A percentile compares a stretch with the other conserved stretches of the same genome.
Evolutionary conservation across 1,140 invertebrate species (phyloP).

Genomic region (Cydia pomonella): DNA sequence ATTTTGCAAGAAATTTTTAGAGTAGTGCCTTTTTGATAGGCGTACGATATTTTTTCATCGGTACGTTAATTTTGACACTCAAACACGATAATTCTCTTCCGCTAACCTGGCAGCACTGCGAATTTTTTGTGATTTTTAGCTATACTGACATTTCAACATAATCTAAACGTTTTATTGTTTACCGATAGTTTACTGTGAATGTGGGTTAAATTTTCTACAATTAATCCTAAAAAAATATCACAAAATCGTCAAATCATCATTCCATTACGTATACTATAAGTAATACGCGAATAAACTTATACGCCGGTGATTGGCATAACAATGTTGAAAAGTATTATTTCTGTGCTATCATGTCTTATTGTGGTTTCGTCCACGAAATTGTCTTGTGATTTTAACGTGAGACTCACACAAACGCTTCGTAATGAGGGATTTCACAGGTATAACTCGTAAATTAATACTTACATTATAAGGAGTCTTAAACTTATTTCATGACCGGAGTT

Average conservation of each 20-base stretch:
- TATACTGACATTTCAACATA: neutral
- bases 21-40: no score
- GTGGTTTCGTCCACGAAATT: slow-evolving; percentile 35
- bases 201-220: neutral
- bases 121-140: no score
- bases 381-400: slow-evolving; percentile 60
- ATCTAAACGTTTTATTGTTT: neutral
- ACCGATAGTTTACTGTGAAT: neutral
- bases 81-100: no score
- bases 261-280: neutral
- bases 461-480: neutral
- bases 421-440: slow-evolving; percentile 70
- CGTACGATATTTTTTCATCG: no score
- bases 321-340: neutral
- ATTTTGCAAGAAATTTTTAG: no score
- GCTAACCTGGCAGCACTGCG: no score
- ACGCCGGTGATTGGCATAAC: neutral
- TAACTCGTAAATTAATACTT: slow-evolving; percentile 14
- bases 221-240: neutral
- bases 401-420: slow-evolving; percentile 53
- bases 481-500: neutral
- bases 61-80: no score
- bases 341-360: slow-evolving; percentile 36
- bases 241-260: neutral
- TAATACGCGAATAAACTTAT: neutral